Conservation (phyloP, 2,797 vertebrate genomes). For the Falco columbarius region DNA sequence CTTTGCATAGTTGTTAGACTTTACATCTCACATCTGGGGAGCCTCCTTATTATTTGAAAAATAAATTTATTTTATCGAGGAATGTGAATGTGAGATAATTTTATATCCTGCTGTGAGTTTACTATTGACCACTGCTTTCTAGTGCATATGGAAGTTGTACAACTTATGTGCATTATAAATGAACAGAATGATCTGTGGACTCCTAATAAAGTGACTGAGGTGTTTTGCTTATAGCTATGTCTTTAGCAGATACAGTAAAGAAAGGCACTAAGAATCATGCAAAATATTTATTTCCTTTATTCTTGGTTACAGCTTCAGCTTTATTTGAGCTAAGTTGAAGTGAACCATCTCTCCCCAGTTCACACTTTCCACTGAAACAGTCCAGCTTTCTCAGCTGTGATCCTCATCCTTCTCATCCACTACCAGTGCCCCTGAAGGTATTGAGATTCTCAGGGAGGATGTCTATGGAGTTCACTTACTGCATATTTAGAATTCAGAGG, state of each 20-base stretch:
- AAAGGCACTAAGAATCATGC: neutral
- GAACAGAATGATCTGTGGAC: neutral
- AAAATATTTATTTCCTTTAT: neutral
- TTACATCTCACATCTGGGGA: neutral
- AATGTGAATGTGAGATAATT: neutral
- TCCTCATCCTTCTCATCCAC: neutral
- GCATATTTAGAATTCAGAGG: neutral
- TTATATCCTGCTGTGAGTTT: neutral
- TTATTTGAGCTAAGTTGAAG: neutral
- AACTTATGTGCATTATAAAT: neutral
- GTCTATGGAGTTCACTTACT: neutral
- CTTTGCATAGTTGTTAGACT: neutral
- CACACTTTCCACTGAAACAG: neutral
- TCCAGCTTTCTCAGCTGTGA: neutral
- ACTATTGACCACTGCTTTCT: neutral
- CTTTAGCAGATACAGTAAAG: neutral
- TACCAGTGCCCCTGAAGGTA: neutral
- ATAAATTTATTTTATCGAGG: neutral
- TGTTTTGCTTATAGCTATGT: neutral
- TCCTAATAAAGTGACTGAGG: neutral
- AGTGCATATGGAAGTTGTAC: neutral
- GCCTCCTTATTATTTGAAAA: neutral
- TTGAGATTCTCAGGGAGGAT: neutral
- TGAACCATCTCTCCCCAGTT: neutral
- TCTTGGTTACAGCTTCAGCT: neutral